Conservation (phyloP, 2,888 invertebrate genomes). For the Elmis aenea region DNA sequence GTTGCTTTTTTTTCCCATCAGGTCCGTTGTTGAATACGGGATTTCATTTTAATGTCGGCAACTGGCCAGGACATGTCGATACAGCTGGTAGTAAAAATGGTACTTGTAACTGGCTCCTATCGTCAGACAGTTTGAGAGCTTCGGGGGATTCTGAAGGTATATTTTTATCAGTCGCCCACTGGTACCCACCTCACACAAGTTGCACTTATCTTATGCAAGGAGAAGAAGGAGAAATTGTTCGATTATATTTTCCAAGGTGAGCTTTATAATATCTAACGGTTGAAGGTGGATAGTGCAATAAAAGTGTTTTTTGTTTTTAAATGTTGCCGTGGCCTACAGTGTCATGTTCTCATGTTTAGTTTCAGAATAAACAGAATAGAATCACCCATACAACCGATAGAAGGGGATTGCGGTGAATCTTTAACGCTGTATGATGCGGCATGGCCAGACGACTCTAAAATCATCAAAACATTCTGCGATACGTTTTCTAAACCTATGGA, state of each 20-base stretch:
- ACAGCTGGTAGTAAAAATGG: conserved; percentile 82
- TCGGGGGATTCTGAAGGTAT: conserved; percentile 82
- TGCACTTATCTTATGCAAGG: conserved; percentile 89
- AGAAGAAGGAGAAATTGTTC: conserved; percentile 77
- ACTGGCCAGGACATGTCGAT: conserved; percentile 90
- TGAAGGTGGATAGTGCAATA: too few species aligned
- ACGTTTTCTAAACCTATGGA: conserved; percentile 91
- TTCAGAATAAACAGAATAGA: conserved; percentile 86
- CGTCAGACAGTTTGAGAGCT: conserved; percentile 72
- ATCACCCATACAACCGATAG: conserved; percentile 79
- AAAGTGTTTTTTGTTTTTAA: too few species aligned
- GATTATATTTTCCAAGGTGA: conserved; percentile 84
- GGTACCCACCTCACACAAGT: conserved; percentile 91
- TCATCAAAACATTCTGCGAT: conserved; percentile 92
- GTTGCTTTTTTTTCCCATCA: conserved; percentile 31
- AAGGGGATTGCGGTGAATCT: conserved; percentile 86
- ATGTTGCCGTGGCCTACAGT: too few species aligned
- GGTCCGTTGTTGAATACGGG: conserved; percentile 86
- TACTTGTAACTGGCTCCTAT: conserved; percentile 83
- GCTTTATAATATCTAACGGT: too few species aligned
- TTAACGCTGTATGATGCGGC: conserved; percentile 84
- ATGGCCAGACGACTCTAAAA: conserved; percentile 82
- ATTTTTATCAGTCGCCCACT: conserved; percentile 86
- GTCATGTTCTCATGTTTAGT: conserved; percentile 46
- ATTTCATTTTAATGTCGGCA: conserved; percentile 91